Conservation (phyloP, 2,113 vertebrate genomes). For the Boulengeromyrus knoepffleri region DNA sequence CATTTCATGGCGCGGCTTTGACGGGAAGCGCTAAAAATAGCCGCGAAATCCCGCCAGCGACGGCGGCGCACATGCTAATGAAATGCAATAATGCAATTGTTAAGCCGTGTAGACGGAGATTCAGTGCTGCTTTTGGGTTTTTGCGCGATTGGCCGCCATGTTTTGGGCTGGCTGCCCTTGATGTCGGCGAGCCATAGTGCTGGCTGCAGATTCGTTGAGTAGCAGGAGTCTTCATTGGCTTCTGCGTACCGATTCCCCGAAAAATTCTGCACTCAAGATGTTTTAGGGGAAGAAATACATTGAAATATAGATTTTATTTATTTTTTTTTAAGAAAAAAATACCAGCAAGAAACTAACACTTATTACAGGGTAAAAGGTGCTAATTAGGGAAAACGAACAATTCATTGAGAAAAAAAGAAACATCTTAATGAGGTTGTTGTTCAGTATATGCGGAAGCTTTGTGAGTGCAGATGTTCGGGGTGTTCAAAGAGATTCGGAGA, state of each 20-base stretch:
- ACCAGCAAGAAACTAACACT: not conserved
- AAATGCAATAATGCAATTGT: not conserved
- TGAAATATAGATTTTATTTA: not conserved
- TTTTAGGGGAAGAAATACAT: not conserved
- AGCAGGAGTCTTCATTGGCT: not conserved
- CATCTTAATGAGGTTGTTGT: not conserved
- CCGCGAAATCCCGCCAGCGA: conserved; percentile 5
- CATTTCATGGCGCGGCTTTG: conserved; percentile 48
- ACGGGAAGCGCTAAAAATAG: conserved; percentile 34
- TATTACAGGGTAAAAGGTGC: not conserved
- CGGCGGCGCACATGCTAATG: not conserved
- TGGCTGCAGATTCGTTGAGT: not conserved
- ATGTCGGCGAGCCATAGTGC: not conserved
- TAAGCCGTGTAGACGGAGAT: not conserved
- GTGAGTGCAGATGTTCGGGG: not conserved
- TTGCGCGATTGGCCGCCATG: not conserved
- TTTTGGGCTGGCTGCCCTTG: not conserved
- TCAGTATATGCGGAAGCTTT: not conserved
- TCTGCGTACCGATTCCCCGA: not conserved
- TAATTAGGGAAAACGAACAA: not conserved
- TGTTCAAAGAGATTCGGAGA: not conserved
- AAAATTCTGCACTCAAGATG: not conserved
- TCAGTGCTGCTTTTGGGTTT: not conserved
- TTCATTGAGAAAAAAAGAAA: not conserved
- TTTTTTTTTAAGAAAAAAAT: not conserved